Base-by-base conservation (phyloP, 2,888 invertebrate genomes). In the Sussaba pulchella region DNA sequence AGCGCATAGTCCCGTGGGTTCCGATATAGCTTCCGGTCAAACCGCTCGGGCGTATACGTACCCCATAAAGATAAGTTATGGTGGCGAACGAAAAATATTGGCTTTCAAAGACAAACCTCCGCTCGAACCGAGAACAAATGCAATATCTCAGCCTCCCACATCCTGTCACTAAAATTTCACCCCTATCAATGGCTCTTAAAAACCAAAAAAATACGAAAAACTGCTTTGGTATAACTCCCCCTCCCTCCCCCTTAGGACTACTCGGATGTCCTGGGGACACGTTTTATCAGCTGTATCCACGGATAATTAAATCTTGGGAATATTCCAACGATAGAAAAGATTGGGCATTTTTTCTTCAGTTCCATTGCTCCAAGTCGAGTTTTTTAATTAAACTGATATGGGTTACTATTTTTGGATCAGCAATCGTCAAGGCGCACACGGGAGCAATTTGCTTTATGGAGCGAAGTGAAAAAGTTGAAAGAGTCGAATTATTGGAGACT, bases 51-150 rank as follows among this genome's bases (percentile, higher is more conserved):
- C 76, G 70, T 82, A 61, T 69, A 73, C 61, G 52, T 61, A 64
- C 24, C 77, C 77, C 43, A 77, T 74, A 79, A 74, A 79, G 63
- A 83, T 83, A 79, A 83, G 67, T 81, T 71, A 83, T 83, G 77
- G 63, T 47, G 63, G 79, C 45, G 63, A 52, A 64, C 47, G 70
- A 70, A 71, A 83, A 78, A 78, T 78, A 81, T 71, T 64, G 73
- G 67, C 72, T 69, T 72, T 47, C 71, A 47, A 77, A 77, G 79
- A 82, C 77, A 80, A 82, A 78, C 79, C 71, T 52, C 41, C 47
- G 39, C 47, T 26, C 21, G 63, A 64, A 79, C 50, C 12, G 52
- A 59, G 54, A 14, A 57, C 31, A 26, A 14, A 31, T 17, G 31
- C 9, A 14, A 17, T 12, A 31, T 14, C 6, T 9, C 17, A 14